Conservation (phyloP, 2,888 invertebrate genomes). For the Anodontia alba region DNA sequence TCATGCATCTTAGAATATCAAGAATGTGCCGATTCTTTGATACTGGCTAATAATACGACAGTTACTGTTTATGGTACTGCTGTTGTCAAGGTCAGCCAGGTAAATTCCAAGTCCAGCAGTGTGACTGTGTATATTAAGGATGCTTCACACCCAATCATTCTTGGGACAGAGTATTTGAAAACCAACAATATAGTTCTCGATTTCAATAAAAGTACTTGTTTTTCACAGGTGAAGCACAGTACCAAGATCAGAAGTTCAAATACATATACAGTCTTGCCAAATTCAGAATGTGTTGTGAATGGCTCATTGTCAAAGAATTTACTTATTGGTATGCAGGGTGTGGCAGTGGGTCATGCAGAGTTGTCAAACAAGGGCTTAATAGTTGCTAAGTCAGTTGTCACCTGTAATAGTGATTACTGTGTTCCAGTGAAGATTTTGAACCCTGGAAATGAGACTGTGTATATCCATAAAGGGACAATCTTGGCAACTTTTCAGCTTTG, state of each 20-base stretch:
- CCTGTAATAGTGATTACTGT: constrained; percentile 27
- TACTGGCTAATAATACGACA: constrained; percentile 33
- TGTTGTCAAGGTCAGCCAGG: not conserved
- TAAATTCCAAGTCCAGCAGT: not conserved
- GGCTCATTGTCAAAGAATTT: constrained; percentile 22
- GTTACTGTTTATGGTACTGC: no score
- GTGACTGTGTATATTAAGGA: constrained; percentile 34
- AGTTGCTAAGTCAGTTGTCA: constrained; percentile 36
- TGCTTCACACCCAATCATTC: constrained; percentile 35
- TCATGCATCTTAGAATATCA: constrained; percentile 19
- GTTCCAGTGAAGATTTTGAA: constrained; percentile 40
- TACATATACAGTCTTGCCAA: constrained; percentile 20
- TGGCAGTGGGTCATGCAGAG: constrained; percentile 28
- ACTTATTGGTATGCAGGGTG: constrained; percentile 32
- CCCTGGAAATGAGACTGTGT: constrained; percentile 34
- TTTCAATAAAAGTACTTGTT: constrained; percentile 14
- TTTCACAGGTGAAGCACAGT: constrained; percentile 25
- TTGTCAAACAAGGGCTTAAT: constrained; percentile 31
- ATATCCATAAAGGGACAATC: constrained; percentile 27
- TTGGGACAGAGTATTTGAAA: constrained; percentile 36
- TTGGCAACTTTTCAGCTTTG: not conserved
- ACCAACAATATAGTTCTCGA: constrained; percentile 23
- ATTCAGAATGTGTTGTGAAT: constrained; percentile 32
- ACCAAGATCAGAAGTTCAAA: constrained; percentile 21
- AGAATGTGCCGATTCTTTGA: constrained; percentile 15